Evolutionary conservation across 2,113 vertebrate species (phyloP).

Genomic region (Alaudala cheleensis): DNA sequence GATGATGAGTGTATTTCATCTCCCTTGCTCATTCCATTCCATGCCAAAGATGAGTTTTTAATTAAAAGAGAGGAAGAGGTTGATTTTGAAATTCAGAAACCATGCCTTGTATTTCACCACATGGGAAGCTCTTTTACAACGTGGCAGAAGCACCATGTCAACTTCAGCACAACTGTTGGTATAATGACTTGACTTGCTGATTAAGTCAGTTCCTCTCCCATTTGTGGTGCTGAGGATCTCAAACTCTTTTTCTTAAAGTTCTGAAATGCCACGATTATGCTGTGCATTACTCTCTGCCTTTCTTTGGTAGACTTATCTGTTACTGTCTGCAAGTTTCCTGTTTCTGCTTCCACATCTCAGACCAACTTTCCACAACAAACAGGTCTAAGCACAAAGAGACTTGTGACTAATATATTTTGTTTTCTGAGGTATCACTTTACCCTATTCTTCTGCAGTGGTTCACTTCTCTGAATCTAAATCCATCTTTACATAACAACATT

Average conservation of each 20-base stretch:
- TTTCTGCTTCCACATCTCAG: not conserved
- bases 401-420: not conserved
- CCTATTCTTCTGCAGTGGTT: not conserved
- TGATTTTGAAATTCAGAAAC: not conserved
- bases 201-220: not conserved
- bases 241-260: not conserved
- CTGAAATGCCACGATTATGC: not conserved
- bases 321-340: not conserved
- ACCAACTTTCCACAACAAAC: not conserved
- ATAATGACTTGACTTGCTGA: not conserved
- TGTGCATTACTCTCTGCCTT: not conserved
- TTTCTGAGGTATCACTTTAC: constrained; percentile 2
- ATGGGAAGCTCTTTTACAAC: accelerated
- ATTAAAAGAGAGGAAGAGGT: not conserved
- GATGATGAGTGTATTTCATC: not conserved
- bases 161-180: not conserved
- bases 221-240: not conserved
- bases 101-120: not conserved
- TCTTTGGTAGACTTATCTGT: not conserved
- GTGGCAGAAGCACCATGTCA: not conserved
- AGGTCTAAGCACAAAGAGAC: not conserved
- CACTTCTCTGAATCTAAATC: constrained; percentile 4
- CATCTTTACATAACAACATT: constrained; percentile 6
- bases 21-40: not conserved
- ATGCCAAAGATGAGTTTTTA: not conserved